phyloP scores from a whole-genome alignment of 2,888 invertebrate species.

The Acanthosepion pharaonis region DNA sequence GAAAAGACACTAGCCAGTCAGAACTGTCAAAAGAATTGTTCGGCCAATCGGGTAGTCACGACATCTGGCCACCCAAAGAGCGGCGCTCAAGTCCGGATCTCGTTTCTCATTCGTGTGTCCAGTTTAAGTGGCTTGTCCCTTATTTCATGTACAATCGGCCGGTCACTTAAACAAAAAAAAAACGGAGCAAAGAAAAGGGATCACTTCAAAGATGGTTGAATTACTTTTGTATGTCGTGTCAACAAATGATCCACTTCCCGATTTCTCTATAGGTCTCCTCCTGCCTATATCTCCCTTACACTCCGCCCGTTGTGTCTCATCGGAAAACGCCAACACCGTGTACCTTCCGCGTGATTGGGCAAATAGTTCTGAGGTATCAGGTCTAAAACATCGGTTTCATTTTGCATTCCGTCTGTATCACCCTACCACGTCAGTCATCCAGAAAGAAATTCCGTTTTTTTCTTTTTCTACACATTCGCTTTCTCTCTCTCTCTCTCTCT shows the following conservation, averaged over 20 bases:
- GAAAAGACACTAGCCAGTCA: not conserved
- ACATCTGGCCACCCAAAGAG: not conserved
- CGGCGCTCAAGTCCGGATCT: not conserved
- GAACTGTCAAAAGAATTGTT: not conserved
- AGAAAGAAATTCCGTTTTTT: not conserved
- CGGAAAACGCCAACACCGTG: not conserved
- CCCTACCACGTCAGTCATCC: not conserved
- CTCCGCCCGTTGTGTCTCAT: not conserved
- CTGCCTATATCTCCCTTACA: not conserved
- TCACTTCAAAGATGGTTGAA: constrained; percentile 9
- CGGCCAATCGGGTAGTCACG: not conserved
- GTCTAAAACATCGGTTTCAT: not conserved
- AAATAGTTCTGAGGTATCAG: constrained; percentile 33
- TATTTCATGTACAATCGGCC: not conserved
- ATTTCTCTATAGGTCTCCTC: not conserved
- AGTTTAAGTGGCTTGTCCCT: not conserved
- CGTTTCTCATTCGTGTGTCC: not conserved
- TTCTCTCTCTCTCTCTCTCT: not conserved
- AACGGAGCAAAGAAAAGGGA: not conserved
- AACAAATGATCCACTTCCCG: not conserved
- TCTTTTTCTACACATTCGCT: not conserved
- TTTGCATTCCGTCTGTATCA: constrained; percentile 6
- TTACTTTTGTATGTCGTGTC: not conserved
- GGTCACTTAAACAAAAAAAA: not conserved
- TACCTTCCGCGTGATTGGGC: constrained; percentile 33